Evolutionary conservation across 2,888 invertebrate genomes (phyloP), one percentile per base, ranked within the genome.

Genomic region (Lasioglossum leucozonium): DNA sequence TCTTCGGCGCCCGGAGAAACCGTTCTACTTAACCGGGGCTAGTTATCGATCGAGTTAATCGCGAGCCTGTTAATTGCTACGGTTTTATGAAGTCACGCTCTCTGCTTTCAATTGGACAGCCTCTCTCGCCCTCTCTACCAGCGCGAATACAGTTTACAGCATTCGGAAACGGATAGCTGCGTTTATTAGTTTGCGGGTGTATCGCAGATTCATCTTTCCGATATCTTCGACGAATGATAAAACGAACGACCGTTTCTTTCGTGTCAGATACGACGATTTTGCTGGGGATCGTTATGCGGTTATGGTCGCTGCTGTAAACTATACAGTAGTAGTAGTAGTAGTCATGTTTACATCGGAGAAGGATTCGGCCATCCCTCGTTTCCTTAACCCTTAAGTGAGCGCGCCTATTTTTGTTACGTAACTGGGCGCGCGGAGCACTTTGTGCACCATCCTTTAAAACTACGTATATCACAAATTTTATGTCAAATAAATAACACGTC

Each of bases 41-140:
- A 40, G 44, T 72, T 58, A 58, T 58, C 58, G 58, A 58, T 58
- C 58, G 58, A 26, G 58, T 58, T 58, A 58, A 58, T 58, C 58
- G 58, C 58, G 13, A 13, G 58, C 13, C 10, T 11, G 58, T 58
- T 58, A 58, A 58, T 58, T 26, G 26, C 58, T 58, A 58, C 58
- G 26, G 58, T 26, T 58, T 58, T 58, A 58, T 13, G 58, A 26
- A 58, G 26, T 26, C 26, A n/a, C 58, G n/a, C 26, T 58, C 58
- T 26, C n/a, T 26, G 58, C 26, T 58, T 58, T 58, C 58, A 58
- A 58, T 58, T 58, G 4, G 26, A 58, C 55, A n/a, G 11, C 1
- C n/a, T 1, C 11, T 34, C 34, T 34, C 34, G 1, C 34, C 3
- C 34, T 1, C 11, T n/a, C 55, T 11, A 1, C 55, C 55, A 0